Percentiles rank a stretch among this genome's conserved stretches.
Evolutionary conservation across 2,113 vertebrate genomes (phyloP).

Genomic region (Paedocypris sp.): DNA sequence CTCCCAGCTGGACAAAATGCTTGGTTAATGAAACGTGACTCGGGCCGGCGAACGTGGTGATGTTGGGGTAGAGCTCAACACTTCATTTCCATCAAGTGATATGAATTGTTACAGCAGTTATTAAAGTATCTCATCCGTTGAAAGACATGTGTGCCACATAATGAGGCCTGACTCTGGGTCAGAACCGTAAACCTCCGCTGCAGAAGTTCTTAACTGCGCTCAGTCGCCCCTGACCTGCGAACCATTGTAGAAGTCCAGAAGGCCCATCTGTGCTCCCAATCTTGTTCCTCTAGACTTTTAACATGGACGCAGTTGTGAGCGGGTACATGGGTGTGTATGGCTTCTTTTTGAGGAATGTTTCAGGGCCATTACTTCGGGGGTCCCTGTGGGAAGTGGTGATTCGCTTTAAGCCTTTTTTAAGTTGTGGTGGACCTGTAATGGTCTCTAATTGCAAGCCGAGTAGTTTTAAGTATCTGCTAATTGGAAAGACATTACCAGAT

Average conservation of each 20-base stretch:
- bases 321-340: constrained; percentile 10
- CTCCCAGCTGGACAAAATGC: too few species aligned
- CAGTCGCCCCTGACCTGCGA: constrained; percentile 46
- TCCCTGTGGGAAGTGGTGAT: constrained; percentile 35
- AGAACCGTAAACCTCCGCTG: constrained; percentile 29
- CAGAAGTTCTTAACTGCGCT: constrained; percentile 45
- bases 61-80: constrained; percentile 52
- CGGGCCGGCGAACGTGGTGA: constrained; percentile 43
- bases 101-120: constrained; percentile 56
- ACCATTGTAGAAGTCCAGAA: constrained; percentile 48
- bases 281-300: constrained; percentile 6
- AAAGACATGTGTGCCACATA: constrained; percentile 55
- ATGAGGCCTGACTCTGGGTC: constrained; percentile 50
- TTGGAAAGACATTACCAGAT: constrained; percentile 30
- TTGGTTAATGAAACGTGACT: constrained; percentile 27
- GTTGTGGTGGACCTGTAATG: constrained; percentile 37
- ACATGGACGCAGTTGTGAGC: constrained; percentile 22
- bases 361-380: constrained; percentile 34
- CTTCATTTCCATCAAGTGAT: constrained; percentile 70
- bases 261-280: constrained; percentile 36
- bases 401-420: constrained; percentile 18
- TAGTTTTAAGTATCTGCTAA: constrained; percentile 26
- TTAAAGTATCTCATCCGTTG: constrained; percentile 24
- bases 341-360: constrained; percentile 24
- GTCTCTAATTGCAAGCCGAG: constrained; percentile 30